phyloP scores from a whole-genome alignment of 2,888 invertebrate genomes.

The Eristalis tenax region DNA sequence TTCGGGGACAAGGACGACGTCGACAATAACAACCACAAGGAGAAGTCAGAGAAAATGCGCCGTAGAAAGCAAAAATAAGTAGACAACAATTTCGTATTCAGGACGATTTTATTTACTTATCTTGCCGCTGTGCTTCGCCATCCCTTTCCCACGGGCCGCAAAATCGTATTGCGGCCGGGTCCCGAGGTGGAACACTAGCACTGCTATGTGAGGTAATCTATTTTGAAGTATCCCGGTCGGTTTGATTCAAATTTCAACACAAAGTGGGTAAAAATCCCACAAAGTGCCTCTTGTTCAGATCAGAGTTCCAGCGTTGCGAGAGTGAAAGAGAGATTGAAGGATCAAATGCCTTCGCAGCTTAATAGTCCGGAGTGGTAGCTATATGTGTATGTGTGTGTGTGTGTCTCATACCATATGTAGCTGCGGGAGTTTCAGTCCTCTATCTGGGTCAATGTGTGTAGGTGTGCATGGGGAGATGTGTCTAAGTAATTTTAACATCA shows the following conservation, averaged over 20 bases:
- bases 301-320: slow-evolving; percentile 15
- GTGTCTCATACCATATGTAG: background rate
- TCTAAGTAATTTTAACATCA: slow-evolving; percentile 56
- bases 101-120: slow-evolving; percentile 65
- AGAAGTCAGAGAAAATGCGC: slow-evolving; percentile 23
- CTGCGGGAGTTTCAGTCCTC: background rate
- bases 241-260: slow-evolving; percentile 65
- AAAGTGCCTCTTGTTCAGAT: slow-evolving; percentile 44
- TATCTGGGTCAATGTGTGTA: slow-evolving; percentile 41
- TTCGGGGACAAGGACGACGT: background rate
- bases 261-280: slow-evolving; percentile 60
- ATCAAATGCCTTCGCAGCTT: slow-evolving; percentile 42
- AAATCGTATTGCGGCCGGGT: background rate
- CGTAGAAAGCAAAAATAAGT: slow-evolving; percentile 18
- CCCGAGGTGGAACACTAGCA: background rate
- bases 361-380: slow-evolving; percentile 20
- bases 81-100: slow-evolving; percentile 63
- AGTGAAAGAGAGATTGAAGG: slow-evolving; percentile 10
- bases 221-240: slow-evolving; percentile 67
- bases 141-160: background rate
- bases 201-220: slow-evolving; percentile 59
- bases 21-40: slow-evolving; percentile 1
- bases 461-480: slow-evolving; percentile 18
- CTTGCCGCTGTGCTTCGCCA: slow-evolving; percentile 16
- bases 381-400: background rate